Evolutionary conservation across 2,113 vertebrate species (phyloP).

Genomic region (Poicephalus meyeri): DNA sequence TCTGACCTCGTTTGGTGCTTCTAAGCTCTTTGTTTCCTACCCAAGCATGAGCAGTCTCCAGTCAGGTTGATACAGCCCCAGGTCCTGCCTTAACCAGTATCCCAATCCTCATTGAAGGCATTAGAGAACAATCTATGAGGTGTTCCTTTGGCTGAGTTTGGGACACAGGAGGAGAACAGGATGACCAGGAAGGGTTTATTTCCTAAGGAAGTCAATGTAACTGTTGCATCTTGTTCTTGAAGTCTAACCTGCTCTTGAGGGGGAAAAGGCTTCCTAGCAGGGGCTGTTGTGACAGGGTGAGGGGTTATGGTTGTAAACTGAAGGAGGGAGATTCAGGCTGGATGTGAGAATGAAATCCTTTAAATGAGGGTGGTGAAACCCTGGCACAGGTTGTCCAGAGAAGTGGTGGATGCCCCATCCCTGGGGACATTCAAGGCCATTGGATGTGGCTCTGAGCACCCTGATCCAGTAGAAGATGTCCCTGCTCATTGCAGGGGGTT

Average conservation of each 20-base stretch:
- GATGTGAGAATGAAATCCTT: not conserved
- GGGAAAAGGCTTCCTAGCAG: not conserved
- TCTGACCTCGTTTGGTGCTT: not conserved
- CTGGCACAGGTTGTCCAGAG: not conserved
- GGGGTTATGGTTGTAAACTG: not conserved
- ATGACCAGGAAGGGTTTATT: not conserved
- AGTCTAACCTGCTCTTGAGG: not conserved
- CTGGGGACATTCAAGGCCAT: not conserved
- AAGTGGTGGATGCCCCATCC: not conserved
- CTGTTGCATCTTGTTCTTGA: not conserved
- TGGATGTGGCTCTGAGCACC: not conserved
- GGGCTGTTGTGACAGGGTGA: not conserved
- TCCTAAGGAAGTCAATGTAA: not conserved
- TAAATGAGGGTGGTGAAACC: not conserved
- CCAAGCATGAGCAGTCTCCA: not conserved
- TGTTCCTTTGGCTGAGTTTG: not conserved
- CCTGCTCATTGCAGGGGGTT: not conserved
- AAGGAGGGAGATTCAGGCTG: not conserved
- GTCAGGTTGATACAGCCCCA: not conserved
- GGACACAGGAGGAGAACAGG: not conserved
- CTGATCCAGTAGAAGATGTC: not conserved
- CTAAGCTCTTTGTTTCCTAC: not conserved
- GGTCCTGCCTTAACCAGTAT: not conserved
- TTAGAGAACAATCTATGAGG: not conserved
- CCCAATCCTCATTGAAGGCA: not conserved